Base-by-base conservation (phyloP, 2,113 vertebrate genomes). In the Anarrhichthys ocellatus region DNA sequence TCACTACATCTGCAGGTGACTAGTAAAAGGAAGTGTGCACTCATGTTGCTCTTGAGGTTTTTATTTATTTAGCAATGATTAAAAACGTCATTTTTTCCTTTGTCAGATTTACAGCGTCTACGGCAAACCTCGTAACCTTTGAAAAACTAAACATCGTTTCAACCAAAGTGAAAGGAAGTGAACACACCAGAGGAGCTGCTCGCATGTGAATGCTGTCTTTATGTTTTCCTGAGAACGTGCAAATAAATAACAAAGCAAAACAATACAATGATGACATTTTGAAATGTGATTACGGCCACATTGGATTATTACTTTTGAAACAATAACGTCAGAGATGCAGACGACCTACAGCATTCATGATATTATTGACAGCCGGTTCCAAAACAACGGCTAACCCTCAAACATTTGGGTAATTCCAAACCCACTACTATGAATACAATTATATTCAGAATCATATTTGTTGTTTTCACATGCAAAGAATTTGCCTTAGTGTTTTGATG, bases 21-120 rank as follows among this genome's bases (percentile, higher is more conserved):
- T n/a, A 29, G 18, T 32, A 36, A 67, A 58, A 76, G 22, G n/a
- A 42, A 54, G 6, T 10, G 8, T 44, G 22, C 15, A 8, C 48
- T 70, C 46, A 32, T 65, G 73, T 6, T 27, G 66, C 58, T 48
- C 67, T n/a, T 22, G 11, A 56, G 24, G 9, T 36, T 76, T 42
- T 56, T 15, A 50, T 36, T 72, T 27, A 27, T 77, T 56, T 46
- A 29, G 17, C 80, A 40, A n/a, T 73, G 18, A 61, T 42, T 82
- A 50, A 72, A 58, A 78, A 58, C 59, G 27, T 77, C 0, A 38
- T 38, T 83, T 77, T 38, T 11, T 10, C 61, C 32, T 29, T 62
- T n/a, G 42, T 40, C 73, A 50, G 29, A 63, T 36, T 75, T 24
- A 36, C 22, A 50, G 18, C 27, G 29, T 8, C 3, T 7, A n/a